These are phyloP conservation scores for Orchesella flavescens DNA, from an alignment of 2,888 invertebrate species.

Conservation along the genomic window DNA sequence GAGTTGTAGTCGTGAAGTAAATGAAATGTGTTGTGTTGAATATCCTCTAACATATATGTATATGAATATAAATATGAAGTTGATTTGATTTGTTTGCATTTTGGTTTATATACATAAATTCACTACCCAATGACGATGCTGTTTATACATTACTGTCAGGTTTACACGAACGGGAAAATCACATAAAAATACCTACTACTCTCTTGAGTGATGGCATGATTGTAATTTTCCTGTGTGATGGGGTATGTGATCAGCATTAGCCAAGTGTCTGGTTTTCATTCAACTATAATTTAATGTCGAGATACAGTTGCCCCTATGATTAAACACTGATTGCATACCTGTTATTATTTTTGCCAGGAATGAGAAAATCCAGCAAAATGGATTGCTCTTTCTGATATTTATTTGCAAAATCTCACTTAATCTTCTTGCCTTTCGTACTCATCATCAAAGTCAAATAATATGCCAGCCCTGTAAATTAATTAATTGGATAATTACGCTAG, in stretches of 20 bases:
- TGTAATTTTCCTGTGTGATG: conserved; percentile 27
- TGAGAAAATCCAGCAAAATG: conserved; percentile 43
- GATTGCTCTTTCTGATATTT: not conserved
- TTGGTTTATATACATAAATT: not conserved
- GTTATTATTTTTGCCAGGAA: conserved; percentile 56
- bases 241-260: conserved; percentile 19
- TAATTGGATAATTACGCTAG: conserved; percentile 45
- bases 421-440: not conserved
- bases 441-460: not conserved
- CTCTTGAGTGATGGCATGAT: conserved; percentile 12
- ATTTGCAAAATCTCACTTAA: not conserved
- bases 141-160: too few relatives aligned
- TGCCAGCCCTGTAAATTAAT: conserved; percentile 30
- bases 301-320: conserved; percentile 23
- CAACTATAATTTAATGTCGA: conserved; percentile 25
- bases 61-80: not conserved
- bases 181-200: not conserved
- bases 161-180: not conserved
- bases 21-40: too few relatives aligned
- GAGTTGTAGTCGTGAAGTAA: not conserved
- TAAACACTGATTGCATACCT: conserved; percentile 37
- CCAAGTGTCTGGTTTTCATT: conserved; percentile 47
- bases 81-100: conserved; percentile 17
- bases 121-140: too few relatives aligned
- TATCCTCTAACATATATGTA: not conserved